These are phyloP conservation scores for Cercocebus atys DNA, from an alignment of 2,113 vertebrate species.

Conservation along the genomic window DNA sequence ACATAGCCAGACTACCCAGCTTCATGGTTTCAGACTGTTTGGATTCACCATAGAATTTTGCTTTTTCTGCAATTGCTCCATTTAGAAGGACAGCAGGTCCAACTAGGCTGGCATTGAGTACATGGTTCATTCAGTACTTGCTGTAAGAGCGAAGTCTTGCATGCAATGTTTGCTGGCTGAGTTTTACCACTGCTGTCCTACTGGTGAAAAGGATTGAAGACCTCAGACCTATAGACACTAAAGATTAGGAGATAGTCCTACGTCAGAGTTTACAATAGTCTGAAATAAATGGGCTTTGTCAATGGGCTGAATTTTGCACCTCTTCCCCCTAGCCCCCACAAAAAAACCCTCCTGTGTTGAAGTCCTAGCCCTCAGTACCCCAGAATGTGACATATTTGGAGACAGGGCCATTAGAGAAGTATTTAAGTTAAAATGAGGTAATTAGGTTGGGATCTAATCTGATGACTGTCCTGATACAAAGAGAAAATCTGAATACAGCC, in stretches of 20 bases:
- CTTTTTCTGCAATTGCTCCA: constrained; percentile 12
- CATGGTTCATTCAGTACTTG: not conserved
- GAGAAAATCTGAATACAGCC: not conserved
- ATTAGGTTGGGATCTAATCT: not conserved
- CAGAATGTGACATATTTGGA: not conserved
- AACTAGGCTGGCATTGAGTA: not conserved
- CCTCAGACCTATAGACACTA: not conserved
- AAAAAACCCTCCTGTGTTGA: not conserved
- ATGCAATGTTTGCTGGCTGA: not conserved
- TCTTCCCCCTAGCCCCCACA: not conserved
- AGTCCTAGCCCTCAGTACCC: not conserved
- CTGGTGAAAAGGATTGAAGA: not conserved
- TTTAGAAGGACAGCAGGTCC: constrained; percentile 5
- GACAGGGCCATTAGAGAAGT: not conserved
- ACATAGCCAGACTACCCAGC: constrained; percentile 73
- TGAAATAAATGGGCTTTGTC: not conserved
- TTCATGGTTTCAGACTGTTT: constrained; percentile 64
- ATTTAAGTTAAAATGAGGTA: not conserved
- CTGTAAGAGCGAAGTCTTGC: not conserved
- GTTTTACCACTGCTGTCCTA: not conserved
- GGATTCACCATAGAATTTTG: constrained; percentile 57
- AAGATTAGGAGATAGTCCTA: not conserved
- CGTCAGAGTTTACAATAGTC: not conserved
- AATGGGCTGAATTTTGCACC: not conserved
- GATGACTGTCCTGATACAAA: not conserved